phyloP scores from a whole-genome alignment of 2,888 invertebrate species.

The Adineta ricciae region DNA sequence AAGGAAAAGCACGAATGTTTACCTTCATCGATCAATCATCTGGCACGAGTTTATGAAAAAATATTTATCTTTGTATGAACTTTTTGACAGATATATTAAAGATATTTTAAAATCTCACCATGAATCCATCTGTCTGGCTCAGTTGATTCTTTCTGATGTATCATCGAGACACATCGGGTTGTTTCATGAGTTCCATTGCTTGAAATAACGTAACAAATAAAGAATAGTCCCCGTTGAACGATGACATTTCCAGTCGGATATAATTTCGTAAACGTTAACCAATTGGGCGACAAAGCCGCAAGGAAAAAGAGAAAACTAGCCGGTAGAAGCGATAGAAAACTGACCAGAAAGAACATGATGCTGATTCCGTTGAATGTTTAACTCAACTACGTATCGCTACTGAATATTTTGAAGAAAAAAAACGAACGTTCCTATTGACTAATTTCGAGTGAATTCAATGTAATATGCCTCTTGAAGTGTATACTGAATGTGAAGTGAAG shows the following conservation, averaged over 20 bases:
- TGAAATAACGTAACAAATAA: neutral
- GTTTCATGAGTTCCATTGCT: neutral
- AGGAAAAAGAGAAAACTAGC: neutral
- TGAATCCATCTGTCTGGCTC: neutral
- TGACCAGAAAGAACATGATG: neutral
- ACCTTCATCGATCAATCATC: too few relatives aligned
- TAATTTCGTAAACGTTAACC: neutral
- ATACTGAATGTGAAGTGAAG: too few relatives aligned
- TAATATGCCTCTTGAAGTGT: too few relatives aligned
- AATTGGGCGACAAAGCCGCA: neutral
- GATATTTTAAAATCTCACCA: neutral
- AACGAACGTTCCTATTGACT: neutral
- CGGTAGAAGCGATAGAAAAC: neutral
- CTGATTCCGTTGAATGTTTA: neutral
- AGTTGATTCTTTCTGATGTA: neutral
- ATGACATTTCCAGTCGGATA: too few relatives aligned
- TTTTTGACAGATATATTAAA: neutral
- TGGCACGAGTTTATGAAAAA: too few relatives aligned
- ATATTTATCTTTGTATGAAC: too few relatives aligned
- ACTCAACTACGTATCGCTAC: neutral
- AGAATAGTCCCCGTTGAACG: neutral
- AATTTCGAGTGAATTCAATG: neutral
- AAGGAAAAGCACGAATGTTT: too few relatives aligned
- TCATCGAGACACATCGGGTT: neutral
- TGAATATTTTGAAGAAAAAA: neutral